Evolutionary conservation across 2,797 vertebrate genomes (phyloP).

Genomic region (Cyprinodon diabolis): DNA sequence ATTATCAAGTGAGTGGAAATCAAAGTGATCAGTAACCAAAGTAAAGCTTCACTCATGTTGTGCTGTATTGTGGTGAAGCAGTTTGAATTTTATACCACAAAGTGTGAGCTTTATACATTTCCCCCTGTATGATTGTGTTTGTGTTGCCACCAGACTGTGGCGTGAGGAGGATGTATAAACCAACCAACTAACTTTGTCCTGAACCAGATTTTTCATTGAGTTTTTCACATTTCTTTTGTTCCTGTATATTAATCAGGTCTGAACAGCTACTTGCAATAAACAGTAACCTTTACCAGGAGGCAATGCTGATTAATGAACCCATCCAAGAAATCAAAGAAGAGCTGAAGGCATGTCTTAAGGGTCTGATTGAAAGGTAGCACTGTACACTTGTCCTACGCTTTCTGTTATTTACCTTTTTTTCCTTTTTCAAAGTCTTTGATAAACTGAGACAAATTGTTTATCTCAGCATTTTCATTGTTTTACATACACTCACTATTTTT

Average conservation of each 20-base stretch:
- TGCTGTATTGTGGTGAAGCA: too few relatives aligned
- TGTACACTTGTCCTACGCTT: neutral
- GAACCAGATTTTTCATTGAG: neutral
- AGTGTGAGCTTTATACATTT: neutral
- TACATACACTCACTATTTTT: neutral
- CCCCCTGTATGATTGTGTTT: neutral
- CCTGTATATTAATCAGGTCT: conserved; percentile 66
- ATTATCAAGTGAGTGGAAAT: too few relatives aligned
- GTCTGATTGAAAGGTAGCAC: conserved; percentile 87
- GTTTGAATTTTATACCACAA: neutral
- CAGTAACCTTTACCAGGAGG: conserved; percentile 88
- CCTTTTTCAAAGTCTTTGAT: neutral
- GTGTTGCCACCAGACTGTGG: neutral
- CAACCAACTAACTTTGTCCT: neutral
- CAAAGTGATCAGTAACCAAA: too few relatives aligned
- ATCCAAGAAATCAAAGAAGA: conserved; percentile 78
- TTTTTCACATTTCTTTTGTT: neutral
- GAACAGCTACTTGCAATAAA: conserved; percentile 85
- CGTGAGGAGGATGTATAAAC: neutral
- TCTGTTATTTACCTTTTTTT: neutral
- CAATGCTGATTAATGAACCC: conserved; percentile 78
- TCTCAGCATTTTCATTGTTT: neutral
- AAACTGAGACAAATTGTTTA: neutral
- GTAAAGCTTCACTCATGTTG: too few relatives aligned
- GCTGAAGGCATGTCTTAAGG: conserved; percentile 77